phyloP scores from a whole-genome alignment of 2,888 invertebrate genomes.

The Octonoba sinensis region DNA sequence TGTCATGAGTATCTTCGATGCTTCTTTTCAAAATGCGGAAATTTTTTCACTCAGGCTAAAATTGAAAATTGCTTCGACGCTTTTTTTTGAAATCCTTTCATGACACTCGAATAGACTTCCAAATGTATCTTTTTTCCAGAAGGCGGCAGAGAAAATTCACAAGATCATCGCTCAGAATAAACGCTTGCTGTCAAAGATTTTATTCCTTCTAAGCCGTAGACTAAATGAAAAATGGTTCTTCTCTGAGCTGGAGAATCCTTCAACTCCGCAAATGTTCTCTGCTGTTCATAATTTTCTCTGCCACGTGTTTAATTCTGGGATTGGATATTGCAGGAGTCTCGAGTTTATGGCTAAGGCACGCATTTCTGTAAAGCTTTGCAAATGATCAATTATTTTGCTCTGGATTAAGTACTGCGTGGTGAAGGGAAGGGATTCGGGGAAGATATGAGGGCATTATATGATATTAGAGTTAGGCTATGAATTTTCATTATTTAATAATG shows the following conservation, averaged over 20 bases:
- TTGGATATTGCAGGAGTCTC: no score
- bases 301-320: no score
- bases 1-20: no score
- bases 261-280: slow-evolving; percentile 14
- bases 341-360: no score
- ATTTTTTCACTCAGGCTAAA: slow-evolving; percentile 7
- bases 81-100: slow-evolving; percentile 12
- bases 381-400: no score
- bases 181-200: slow-evolving; percentile 54
- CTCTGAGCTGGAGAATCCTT: slow-evolving; percentile 21
- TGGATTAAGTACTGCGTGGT: no score
- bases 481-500: no score
- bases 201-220: slow-evolving; percentile 41
- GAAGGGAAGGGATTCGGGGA: no score
- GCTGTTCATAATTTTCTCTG: slow-evolving; percentile 27
- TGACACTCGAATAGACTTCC: slow-evolving; percentile 24
- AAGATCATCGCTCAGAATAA: slow-evolving; percentile 52
- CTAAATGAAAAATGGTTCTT: slow-evolving; percentile 50
- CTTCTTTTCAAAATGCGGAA: neutral
- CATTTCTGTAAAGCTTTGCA: no score
- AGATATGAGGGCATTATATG: no score
- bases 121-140: slow-evolving; percentile 47
- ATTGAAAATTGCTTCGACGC: slow-evolving; percentile 25
- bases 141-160: slow-evolving; percentile 32
- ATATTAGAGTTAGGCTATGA: no score